Conservation (phyloP, 2,888 invertebrate species). For the Balanococcus diminutus region DNA sequence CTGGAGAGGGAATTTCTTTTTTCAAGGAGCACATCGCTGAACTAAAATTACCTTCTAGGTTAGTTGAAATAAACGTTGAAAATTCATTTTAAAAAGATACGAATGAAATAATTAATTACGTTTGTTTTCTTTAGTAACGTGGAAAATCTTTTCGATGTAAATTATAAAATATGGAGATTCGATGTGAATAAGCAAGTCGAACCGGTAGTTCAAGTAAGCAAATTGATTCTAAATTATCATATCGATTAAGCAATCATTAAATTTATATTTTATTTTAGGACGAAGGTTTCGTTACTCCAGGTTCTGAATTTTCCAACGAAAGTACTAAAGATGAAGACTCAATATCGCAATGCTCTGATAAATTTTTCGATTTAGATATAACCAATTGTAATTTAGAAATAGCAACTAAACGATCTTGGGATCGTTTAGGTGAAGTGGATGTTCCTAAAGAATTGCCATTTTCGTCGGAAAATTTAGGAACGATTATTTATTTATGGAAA, state of each 20-base stretch:
- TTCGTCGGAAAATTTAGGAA: neutral
- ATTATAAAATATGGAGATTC: conserved; percentile 36
- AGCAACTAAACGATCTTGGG: neutral
- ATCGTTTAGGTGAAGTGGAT: neutral
- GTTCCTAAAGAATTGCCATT: conserved; percentile 34
- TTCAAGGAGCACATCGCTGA: conserved; percentile 12
- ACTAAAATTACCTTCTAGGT: neutral
- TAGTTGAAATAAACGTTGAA: neutral
- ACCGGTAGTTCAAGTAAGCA: conserved; percentile 21
- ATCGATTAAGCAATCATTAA: neutral
- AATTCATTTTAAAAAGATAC: too few species aligned
- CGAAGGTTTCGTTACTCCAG: conserved; percentile 49
- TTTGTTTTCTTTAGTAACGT: neutral
- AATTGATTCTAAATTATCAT: too few species aligned
- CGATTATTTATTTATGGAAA: conserved; percentile 44
- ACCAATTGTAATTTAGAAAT: neutral
- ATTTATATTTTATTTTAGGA: neutral
- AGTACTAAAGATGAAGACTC: conserved; percentile 28
- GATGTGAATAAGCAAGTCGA: conserved; percentile 33
- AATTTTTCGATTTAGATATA: neutral
- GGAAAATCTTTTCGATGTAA: neutral
- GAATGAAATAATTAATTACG: too few species aligned
- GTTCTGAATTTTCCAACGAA: conserved; percentile 48
- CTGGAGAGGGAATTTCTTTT: conserved; percentile 36
- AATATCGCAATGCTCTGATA: neutral